Conservation (phyloP, 2,797 vertebrate genomes). For the Oryzias dopingdopingensis region DNA sequence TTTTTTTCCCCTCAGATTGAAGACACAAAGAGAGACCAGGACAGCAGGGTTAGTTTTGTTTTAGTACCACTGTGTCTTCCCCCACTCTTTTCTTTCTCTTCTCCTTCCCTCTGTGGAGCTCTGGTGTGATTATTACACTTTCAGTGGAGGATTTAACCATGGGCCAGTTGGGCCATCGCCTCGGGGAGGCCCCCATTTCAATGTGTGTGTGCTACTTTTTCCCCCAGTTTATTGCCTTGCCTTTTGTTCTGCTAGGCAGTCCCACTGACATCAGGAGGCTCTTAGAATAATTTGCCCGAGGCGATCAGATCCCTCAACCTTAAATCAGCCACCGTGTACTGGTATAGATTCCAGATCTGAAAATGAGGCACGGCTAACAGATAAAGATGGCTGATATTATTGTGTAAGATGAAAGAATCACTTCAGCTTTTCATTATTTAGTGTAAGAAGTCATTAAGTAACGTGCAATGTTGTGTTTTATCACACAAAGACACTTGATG, state of each 20-base stretch:
- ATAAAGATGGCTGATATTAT: slow-evolving; percentile 54
- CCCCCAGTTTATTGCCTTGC: slow-evolving; percentile 82
- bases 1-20: slow-evolving; percentile 55
- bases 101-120: slow-evolving; percentile 72
- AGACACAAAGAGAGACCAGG: slow-evolving; percentile 76
- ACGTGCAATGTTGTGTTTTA: not conserved
- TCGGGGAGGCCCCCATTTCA: slow-evolving; percentile 82
- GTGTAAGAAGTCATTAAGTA: slow-evolving; percentile 10
- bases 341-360: slow-evolving; percentile 71
- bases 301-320: slow-evolving; percentile 80
- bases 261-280: slow-evolving; percentile 82
- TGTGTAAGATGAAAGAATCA: slow-evolving; percentile 37
- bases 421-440: slow-evolving; percentile 39
- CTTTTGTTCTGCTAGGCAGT: slow-evolving; percentile 86
- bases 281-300: slow-evolving; percentile 84
- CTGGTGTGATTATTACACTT: slow-evolving; percentile 86
- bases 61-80: slow-evolving; percentile 72
- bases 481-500: not conserved
- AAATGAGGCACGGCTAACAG: slow-evolving; percentile 66
- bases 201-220: slow-evolving; percentile 78
- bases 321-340: slow-evolving; percentile 81
- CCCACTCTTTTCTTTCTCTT: slow-evolving; percentile 51
- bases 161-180: slow-evolving; percentile 85
- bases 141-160: slow-evolving; percentile 86
- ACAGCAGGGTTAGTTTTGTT: slow-evolving; percentile 77